phyloP scores from a whole-genome alignment of 2,113 vertebrate genomes.

The Genyomyrus donnyi region DNA sequence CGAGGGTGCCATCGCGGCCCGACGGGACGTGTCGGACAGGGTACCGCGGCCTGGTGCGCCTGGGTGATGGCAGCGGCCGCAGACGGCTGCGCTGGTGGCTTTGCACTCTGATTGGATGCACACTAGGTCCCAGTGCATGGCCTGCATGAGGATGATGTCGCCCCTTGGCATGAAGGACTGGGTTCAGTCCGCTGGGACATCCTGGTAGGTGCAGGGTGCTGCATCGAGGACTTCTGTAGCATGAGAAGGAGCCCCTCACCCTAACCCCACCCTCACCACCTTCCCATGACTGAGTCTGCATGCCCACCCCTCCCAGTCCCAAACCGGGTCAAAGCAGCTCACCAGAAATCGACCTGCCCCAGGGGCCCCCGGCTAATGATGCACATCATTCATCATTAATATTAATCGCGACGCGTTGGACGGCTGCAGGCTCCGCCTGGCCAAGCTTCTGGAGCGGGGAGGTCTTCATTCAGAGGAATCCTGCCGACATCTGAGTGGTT shows the following conservation, averaged over 20 bases:
- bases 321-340: constrained; percentile 35
- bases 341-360: constrained; percentile 58
- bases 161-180: not conserved
- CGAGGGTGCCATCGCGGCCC: not conserved
- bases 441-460: not conserved
- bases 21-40: not conserved
- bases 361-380: constrained; percentile 55
- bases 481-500: constrained; percentile 22
- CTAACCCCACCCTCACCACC: not conserved
- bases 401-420: constrained; percentile 52
- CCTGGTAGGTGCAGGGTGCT: not conserved
- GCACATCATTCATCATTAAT: constrained; percentile 60
- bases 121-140: not conserved
- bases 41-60: not conserved
- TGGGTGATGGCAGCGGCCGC: not conserved
- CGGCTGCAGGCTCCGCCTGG: constrained; percentile 30
- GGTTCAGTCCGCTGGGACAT: not conserved
- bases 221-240: not conserved
- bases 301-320: not conserved
- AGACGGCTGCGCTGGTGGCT: not conserved
- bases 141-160: not conserved
- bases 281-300: not conserved
- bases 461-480: not conserved
- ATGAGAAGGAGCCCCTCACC: not conserved
- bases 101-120: not conserved